These are phyloP conservation scores for Mionectes macconnelli DNA, from an alignment of 2,113 vertebrate genomes.

Conservation along the genomic window DNA sequence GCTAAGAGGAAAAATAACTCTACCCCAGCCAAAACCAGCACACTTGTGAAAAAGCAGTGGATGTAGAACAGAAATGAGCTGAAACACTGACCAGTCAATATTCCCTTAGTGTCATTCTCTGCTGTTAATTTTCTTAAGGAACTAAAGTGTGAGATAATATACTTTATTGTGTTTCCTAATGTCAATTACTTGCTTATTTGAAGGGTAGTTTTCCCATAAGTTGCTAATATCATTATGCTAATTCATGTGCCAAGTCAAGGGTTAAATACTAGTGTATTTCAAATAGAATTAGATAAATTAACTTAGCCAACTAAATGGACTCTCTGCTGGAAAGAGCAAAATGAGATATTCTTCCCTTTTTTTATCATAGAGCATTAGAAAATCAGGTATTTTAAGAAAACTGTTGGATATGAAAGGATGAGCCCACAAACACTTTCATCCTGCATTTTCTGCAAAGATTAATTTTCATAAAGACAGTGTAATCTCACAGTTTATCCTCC, in stretches of 20 bases:
- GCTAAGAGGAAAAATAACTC: not conserved
- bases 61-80: not conserved
- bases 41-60: not conserved
- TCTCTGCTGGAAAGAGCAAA: not conserved
- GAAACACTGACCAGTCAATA: not conserved
- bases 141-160: not conserved
- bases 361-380: not conserved
- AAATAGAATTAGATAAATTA: slow-evolving; percentile 21
- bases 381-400: not conserved
- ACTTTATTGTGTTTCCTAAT: not conserved
- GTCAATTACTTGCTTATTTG: not conserved
- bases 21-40: not conserved
- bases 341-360: not conserved
- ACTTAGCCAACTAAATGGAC: not conserved
- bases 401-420: not conserved
- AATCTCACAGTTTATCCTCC: not conserved
- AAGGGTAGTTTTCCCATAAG: not conserved
- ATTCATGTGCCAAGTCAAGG: slow-evolving; percentile 1
- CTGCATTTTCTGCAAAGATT: not conserved
- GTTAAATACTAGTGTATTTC: not conserved
- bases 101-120: not conserved
- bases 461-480: not conserved
- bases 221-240: not conserved
- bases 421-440: not conserved
- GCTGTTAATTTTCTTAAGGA: not conserved